Evolutionary conservation across 2,888 invertebrate genomes (phyloP).

Genomic region (Drosophila atripex): DNA sequence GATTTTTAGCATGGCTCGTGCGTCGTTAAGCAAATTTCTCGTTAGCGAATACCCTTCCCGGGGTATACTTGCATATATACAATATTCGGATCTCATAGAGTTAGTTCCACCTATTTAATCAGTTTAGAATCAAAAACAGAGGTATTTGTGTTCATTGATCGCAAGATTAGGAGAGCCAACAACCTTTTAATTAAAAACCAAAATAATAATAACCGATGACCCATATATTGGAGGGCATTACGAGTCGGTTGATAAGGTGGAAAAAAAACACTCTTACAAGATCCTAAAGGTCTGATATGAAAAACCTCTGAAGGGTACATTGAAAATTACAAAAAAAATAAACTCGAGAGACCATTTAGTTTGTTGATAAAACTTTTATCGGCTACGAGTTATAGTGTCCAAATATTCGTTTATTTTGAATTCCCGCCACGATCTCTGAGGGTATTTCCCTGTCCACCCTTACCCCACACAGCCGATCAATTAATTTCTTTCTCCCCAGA

Average conservation of each 20-base stretch:
- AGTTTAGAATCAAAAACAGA: neutral
- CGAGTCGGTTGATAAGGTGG: conserved; percentile 18
- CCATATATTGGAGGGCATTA: conserved; percentile 24
- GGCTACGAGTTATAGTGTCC: neutral
- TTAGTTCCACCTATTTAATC: neutral
- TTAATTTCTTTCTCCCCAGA: conserved; percentile 27
- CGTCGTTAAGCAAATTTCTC: conserved; percentile 46
- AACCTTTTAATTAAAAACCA: conserved; percentile 35
- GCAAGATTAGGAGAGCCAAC: conserved; percentile 21
- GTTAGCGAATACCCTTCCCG: conserved; percentile 31
- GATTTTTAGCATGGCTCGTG: conserved; percentile 63
- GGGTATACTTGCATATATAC: conserved; percentile 17
- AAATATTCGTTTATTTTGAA: neutral
- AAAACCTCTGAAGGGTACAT: neutral
- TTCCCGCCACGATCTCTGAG: conserved; percentile 20
- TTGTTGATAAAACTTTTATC: neutral
- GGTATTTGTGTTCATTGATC: conserved; percentile 9
- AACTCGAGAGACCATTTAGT: neutral
- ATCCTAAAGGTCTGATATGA: conserved; percentile 1
- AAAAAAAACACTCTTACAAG: conserved; percentile 2
- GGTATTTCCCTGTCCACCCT: conserved; percentile 24
- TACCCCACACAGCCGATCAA: conserved; percentile 16
- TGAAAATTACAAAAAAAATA: neutral
- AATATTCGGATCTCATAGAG: neutral
- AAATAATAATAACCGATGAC: conserved; percentile 18